These are phyloP conservation scores for Drosophila pegasa DNA, from an alignment of 2,888 invertebrate species.

Conservation along the genomic window DNA sequence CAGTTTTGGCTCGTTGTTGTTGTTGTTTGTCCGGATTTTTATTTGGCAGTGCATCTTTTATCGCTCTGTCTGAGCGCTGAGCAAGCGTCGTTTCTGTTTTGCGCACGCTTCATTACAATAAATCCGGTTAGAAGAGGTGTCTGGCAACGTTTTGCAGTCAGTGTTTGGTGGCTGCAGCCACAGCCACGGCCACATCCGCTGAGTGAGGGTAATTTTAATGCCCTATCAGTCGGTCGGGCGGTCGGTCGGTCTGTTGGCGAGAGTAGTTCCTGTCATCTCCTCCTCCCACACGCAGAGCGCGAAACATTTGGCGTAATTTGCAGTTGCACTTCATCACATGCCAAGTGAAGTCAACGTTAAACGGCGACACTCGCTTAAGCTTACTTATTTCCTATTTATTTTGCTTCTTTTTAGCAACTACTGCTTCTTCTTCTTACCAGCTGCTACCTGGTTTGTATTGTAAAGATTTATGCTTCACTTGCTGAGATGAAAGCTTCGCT, in stretches of 20 bases:
- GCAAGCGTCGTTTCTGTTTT: conserved; percentile 74
- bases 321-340: conserved; percentile 59
- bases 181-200: conserved; percentile 10
- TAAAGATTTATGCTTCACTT: neutral
- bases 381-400: conserved; percentile 31
- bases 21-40: conserved; percentile 50
- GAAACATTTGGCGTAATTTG: conserved; percentile 38
- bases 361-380: conserved; percentile 32
- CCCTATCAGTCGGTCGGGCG: conserved; percentile 67
- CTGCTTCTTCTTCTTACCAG: neutral
- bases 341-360: conserved; percentile 50
- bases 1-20: conserved; percentile 37
- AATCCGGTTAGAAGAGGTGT: conserved; percentile 73
- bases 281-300: neutral
- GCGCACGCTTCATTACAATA: conserved; percentile 83
- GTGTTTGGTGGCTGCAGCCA: conserved; percentile 10
- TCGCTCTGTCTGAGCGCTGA: conserved; percentile 56
- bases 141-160: conserved; percentile 26
- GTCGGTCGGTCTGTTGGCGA: neutral
- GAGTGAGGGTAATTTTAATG: conserved; percentile 78
- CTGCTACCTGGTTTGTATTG: neutral
- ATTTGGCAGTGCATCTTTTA: conserved; percentile 71
- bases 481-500: neutral
- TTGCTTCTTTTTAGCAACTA: neutral
- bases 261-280: conserved; percentile 5